These are phyloP conservation scores for Halcyon badia DNA, from an alignment of 2,797 vertebrate species.

Conservation along the genomic window DNA sequence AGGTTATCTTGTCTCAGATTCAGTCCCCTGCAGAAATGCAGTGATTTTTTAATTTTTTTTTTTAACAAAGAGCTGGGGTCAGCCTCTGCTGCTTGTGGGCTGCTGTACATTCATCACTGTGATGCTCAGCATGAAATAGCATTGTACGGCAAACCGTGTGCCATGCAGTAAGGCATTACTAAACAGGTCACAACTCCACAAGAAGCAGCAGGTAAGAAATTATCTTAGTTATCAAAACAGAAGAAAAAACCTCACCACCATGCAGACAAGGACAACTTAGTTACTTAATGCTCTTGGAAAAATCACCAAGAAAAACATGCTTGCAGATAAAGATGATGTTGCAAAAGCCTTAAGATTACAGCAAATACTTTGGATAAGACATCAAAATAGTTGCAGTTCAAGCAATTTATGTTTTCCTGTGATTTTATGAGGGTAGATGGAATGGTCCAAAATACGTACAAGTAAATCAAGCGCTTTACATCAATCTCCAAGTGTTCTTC, in stretches of 20 bases:
- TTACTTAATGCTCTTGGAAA: background rate
- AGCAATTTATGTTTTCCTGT: background rate
- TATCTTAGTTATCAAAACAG: background rate
- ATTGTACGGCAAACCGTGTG: fast-evolving
- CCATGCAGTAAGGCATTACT: background rate
- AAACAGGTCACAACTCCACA: background rate
- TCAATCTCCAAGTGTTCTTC: background rate
- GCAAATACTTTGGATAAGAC: background rate
- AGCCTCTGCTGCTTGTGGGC: fast-evolving
- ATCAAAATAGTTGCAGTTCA: background rate
- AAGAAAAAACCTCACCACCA: background rate
- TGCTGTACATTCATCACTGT: background rate
- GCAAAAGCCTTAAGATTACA: constrained; percentile 4
- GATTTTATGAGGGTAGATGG: background rate
- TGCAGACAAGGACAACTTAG: background rate
- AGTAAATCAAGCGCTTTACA: background rate
- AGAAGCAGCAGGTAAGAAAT: background rate
- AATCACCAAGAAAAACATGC: background rate
- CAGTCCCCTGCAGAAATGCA: background rate
- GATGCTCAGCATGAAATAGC: background rate
- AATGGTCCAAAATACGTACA: background rate
- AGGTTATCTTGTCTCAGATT: background rate
- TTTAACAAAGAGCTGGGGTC: background rate
- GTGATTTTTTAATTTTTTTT: background rate
- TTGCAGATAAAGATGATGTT: background rate